phyloP scores from a whole-genome alignment of 2,113 vertebrate genomes.

The Entosphenus tridentatus region DNA sequence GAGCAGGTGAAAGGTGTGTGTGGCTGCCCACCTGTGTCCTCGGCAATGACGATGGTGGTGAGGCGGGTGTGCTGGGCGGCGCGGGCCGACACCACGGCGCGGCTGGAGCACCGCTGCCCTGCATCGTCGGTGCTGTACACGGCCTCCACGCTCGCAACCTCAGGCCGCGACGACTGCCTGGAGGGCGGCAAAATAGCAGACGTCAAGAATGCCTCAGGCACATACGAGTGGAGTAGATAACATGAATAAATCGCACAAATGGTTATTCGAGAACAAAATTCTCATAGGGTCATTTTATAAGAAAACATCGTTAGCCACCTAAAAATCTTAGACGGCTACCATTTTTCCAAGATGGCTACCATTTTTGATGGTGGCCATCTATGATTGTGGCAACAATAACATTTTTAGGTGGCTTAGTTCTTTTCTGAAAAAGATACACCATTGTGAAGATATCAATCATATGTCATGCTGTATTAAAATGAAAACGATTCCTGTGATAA shows the following conservation, averaged over 20 bases:
- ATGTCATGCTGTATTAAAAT: too few species aligned
- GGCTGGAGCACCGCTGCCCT: conserved; percentile 41
- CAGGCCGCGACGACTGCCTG: conserved; percentile 67
- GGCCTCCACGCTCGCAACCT: conserved; percentile 59
- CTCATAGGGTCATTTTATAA: not conserved
- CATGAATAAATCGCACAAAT: too few species aligned
- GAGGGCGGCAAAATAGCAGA: not conserved
- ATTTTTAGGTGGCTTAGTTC: too few species aligned
- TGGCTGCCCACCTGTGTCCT: conserved; percentile 49
- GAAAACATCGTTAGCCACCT: not conserved
- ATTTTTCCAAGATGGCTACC: not conserved
- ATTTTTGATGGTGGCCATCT: too few species aligned
- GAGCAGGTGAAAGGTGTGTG: not conserved
- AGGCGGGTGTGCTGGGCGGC: conserved; percentile 35
- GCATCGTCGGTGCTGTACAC: conserved; percentile 20
- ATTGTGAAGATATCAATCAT: too few species aligned
- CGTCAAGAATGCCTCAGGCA: not conserved
- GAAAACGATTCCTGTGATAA: too few species aligned
- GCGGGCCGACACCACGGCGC: conserved; percentile 53
- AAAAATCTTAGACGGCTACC: not conserved
- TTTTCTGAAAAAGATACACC: too few species aligned
- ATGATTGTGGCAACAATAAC: too few species aligned
- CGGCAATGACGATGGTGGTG: conserved; percentile 53
- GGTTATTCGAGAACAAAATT: not conserved
- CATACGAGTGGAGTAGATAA: not conserved